phyloP scores from a whole-genome alignment of 1,140 invertebrate genomes.

The Heliconius congener region DNA sequence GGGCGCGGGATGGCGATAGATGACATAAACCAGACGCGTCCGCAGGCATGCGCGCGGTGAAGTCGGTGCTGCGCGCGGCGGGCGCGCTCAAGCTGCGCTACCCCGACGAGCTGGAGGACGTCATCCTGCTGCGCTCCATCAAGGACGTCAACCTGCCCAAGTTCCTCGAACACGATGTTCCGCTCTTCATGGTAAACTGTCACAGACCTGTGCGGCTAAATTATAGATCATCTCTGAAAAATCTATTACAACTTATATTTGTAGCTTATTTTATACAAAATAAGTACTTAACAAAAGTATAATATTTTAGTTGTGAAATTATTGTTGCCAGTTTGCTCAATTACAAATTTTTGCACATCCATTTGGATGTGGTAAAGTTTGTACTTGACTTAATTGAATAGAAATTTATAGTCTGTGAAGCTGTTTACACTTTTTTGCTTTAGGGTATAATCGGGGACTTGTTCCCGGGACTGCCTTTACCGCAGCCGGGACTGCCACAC shows the following conservation, averaged over 20 bases:
- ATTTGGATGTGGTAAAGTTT: no score
- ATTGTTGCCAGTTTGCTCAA: no score
- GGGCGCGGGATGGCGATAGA: no score
- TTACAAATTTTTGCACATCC: no score
- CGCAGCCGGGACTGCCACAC: constrained; percentile 83
- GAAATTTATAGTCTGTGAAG: no score
- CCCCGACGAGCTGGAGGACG: constrained; percentile 91
- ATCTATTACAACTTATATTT: no score
- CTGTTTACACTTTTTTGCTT: constrained; percentile 16
- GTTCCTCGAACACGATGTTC: constrained; percentile 93
- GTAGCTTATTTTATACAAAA: no score
- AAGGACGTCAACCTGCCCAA: constrained; percentile 97
- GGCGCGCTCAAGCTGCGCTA: constrained; percentile 95
- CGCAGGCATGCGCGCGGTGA: constrained; percentile 91
- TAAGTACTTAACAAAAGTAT: no score
- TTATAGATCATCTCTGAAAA: no score
- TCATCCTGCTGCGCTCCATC: constrained; percentile 92
- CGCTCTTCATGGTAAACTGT: constrained; percentile 87
- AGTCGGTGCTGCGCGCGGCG: constrained; percentile 94
- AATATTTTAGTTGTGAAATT: no score
- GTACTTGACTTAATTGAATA: no score
- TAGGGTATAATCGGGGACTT: constrained; percentile 95
- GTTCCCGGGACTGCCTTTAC: constrained; percentile 92
- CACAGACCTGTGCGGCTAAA: no score
- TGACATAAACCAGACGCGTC: neutral